phyloP scores from a whole-genome alignment of 2,797 vertebrate genomes.

The Onychomys arenicola region DNA sequence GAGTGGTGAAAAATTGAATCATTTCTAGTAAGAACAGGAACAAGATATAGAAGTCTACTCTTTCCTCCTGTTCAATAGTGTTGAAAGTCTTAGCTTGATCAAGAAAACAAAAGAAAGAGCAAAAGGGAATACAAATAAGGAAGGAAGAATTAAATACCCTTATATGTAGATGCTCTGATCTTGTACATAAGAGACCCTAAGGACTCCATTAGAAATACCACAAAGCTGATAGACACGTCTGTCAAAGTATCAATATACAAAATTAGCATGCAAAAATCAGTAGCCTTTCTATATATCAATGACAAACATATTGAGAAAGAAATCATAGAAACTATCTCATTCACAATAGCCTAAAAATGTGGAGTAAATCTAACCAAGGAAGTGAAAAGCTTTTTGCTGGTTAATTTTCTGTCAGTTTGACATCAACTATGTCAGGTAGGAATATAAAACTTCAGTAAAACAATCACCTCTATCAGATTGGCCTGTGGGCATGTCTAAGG shows the following conservation, averaged over 20 bases:
- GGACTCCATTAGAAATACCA: not conserved
- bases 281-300: not conserved
- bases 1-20: not conserved
- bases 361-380: not conserved
- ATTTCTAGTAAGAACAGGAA: not conserved
- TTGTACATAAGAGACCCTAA: not conserved
- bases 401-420: not conserved
- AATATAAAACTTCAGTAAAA: not conserved
- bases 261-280: not conserved
- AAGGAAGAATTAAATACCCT: not conserved
- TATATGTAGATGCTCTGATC: not conserved
- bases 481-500: not conserved
- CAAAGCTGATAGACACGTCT: not conserved
- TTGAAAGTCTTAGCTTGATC: not conserved
- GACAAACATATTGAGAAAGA: not conserved
- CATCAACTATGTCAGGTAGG: not conserved
- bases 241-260: not conserved
- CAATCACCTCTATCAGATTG: not conserved
- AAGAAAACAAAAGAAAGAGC: not conserved
- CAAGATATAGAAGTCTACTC: not conserved
- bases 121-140: not conserved
- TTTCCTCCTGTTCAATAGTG: not conserved
- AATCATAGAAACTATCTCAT: not conserved
- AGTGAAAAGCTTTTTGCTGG: not conserved
- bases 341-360: not conserved